A percentile compares a stretch with the other conserved stretches of the same genome.
Evolutionary conservation across 2,888 invertebrate genomes (phyloP).

Genomic region (Augiades crinisus): DNA sequence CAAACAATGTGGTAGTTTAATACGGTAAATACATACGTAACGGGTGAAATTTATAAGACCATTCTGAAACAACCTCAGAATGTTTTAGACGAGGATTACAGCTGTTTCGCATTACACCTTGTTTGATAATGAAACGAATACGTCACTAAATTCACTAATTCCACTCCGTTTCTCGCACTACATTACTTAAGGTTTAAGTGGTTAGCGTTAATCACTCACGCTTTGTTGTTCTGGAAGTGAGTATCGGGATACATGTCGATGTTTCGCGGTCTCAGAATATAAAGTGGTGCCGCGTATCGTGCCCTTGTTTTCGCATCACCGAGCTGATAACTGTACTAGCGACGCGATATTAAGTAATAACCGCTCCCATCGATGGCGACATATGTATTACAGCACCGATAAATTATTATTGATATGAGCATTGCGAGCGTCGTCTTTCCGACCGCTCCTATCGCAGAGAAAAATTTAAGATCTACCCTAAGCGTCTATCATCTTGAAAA

Average conservation of each 20-base stretch:
- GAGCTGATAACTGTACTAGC: conserved; percentile 67
- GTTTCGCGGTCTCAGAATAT: conserved; percentile 42
- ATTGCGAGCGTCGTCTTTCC: conserved; percentile 22
- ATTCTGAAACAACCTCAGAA: not conserved
- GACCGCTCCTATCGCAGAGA: not conserved
- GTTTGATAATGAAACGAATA: not conserved
- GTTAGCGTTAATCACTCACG: conserved; percentile 51
- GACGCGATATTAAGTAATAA: conserved; percentile 69
- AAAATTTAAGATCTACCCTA: not conserved
- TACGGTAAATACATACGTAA: no score
- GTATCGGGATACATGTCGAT: conserved; percentile 57
- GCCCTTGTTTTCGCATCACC: conserved; percentile 67
- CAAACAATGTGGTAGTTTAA: no score
- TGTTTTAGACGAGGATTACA: not conserved
- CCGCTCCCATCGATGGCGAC: conserved; percentile 66
- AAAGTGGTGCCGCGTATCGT: conserved; percentile 60
- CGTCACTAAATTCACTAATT: conserved; percentile 12
- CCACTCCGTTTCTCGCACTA: not conserved
- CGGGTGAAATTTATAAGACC: not conserved
- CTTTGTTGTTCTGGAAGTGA: conserved; percentile 70
- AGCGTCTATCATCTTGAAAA: no score
- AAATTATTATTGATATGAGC: conserved; percentile 54
- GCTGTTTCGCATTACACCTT: conserved; percentile 4
- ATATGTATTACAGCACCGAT: conserved; percentile 57
- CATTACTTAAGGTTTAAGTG: conserved; percentile 14